Evolutionary conservation across 1,140 invertebrate genomes (phyloP).

Genomic region (Chironomus tepperi): DNA sequence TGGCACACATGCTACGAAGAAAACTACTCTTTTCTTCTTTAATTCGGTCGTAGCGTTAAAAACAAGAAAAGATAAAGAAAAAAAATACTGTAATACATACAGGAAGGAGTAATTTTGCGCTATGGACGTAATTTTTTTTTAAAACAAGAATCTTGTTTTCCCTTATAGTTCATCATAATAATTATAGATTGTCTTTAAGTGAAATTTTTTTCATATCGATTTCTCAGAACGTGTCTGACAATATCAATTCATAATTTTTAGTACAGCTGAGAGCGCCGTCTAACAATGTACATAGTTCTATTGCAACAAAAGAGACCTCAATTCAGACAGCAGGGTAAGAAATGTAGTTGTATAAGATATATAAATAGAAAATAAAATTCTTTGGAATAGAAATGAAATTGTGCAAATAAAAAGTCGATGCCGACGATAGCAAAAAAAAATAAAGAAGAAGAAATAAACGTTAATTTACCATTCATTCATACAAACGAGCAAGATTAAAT

Average conservation of each 20-base stretch:
- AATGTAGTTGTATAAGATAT: not conserved
- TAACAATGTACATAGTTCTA: not conserved
- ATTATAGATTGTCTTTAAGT: not conserved
- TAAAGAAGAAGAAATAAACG: not conserved
- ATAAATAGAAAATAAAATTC: not conserved
- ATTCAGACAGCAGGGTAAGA: not conserved
- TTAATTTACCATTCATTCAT: conserved; percentile 24
- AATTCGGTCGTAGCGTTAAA: not conserved
- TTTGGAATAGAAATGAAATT: conserved; percentile 1
- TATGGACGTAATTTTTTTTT: not conserved
- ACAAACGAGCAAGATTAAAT: not conserved
- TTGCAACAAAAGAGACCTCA: not conserved
- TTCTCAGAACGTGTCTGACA: not conserved
- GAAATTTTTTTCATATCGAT: not conserved
- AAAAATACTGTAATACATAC: not conserved
- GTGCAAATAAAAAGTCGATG: conserved; percentile 8
- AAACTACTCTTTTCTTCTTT: not conserved
- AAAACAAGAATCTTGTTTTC: not conserved
- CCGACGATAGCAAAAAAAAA: not conserved
- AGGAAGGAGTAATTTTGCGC: not conserved
- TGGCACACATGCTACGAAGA: not conserved
- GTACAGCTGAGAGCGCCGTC: not conserved
- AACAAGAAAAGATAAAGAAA: not conserved
- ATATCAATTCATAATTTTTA: not conserved
- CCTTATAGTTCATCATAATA: not conserved